Evolutionary conservation across 2,888 invertebrate species (phyloP).

Genomic region (Eurois occulta): DNA sequence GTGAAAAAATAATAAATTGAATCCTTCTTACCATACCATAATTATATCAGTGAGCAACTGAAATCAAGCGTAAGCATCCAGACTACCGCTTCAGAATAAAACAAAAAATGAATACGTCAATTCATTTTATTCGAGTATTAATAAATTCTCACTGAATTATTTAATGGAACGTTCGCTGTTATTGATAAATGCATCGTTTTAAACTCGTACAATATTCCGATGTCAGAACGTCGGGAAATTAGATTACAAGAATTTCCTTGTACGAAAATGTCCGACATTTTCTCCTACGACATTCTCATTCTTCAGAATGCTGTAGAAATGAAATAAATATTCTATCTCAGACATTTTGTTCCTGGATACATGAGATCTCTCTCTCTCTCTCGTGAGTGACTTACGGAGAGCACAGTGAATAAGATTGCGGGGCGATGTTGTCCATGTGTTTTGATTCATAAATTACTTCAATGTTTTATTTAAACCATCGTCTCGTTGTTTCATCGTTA

Average conservation of each 20-base stretch:
- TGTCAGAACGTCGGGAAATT: not conserved
- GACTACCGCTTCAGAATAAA: not conserved
- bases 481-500: not conserved
- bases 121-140: slow-evolving; percentile 12
- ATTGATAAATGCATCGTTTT: not conserved
- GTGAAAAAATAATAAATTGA: not conserved
- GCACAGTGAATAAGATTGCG: too few species aligned
- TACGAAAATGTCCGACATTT: not conserved
- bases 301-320: not conserved
- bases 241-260: not conserved
- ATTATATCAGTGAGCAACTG: not conserved
- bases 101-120: not conserved
- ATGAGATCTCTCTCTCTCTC: too few species aligned
- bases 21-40: not conserved
- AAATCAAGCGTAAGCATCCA: slow-evolving; percentile 4
- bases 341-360: not conserved
- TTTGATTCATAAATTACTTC: not conserved
- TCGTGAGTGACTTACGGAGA: not conserved
- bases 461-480: not conserved
- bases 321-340: not conserved
- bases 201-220: not conserved
- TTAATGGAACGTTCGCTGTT: not conserved
- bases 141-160: slow-evolving; percentile 9
- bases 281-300: not conserved
- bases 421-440: not conserved